These are phyloP conservation scores for Euwallacea fornicatus DNA, from an alignment of 1,140 invertebrate genomes.

Conservation along the genomic window DNA sequence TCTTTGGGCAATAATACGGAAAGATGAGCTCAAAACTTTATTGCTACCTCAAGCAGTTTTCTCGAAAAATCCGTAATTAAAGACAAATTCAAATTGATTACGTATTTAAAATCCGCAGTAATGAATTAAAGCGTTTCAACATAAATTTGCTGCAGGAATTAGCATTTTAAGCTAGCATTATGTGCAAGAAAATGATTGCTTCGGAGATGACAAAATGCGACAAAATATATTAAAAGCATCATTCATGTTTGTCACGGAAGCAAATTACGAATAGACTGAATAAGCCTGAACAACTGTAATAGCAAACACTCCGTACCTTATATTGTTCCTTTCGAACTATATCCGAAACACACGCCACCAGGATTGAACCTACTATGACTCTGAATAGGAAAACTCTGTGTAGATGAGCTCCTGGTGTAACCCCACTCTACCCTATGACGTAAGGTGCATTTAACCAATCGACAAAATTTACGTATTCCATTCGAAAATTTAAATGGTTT, in stretches of 20 bases:
- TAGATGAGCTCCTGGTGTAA: constrained; percentile 45
- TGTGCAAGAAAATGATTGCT: too few species aligned
- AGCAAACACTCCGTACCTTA: constrained; percentile 32
- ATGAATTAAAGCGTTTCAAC: too few species aligned
- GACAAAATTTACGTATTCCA: constrained; percentile 35
- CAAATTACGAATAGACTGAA: constrained; percentile 11
- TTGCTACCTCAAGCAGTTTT: too few species aligned
- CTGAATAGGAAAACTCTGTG: constrained; percentile 41
- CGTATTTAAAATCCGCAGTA: too few species aligned
- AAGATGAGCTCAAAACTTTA: too few species aligned
- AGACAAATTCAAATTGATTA: too few species aligned
- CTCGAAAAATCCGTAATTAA: too few species aligned
- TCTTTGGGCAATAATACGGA: not conserved
- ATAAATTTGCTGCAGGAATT: too few species aligned
- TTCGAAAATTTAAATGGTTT: constrained; percentile 23
- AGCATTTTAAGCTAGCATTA: too few species aligned
- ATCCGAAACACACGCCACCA: constrained; percentile 42
- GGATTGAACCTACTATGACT: constrained; percentile 44
- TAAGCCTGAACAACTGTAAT: constrained; percentile 8
- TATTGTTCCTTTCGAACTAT: constrained; percentile 24
- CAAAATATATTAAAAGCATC: not conserved
- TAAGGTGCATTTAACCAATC: constrained; percentile 46
- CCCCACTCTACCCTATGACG: constrained; percentile 47
- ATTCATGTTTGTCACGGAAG: constrained; percentile 21
- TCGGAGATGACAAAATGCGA: too few species aligned